These are phyloP conservation scores for Holcopasites calliopsidis DNA, from an alignment of 1,140 invertebrate species.

Conservation along the genomic window DNA sequence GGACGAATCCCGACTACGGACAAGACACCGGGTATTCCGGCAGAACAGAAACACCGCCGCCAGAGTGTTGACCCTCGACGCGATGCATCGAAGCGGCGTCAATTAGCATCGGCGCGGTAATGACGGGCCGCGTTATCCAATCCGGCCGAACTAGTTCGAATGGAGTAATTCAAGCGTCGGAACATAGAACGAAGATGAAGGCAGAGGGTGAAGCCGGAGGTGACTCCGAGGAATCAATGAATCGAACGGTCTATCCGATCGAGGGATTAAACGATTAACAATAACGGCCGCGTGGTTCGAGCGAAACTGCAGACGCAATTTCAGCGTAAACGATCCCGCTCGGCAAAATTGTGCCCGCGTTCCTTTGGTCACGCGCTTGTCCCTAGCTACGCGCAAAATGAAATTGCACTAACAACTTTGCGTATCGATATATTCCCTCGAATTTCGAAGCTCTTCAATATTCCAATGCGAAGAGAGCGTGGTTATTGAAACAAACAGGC, in stretches of 20 bases:
- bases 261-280: constrained; percentile 13
- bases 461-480: too few species aligned
- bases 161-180: not conserved
- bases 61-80: constrained; percentile 31
- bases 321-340: not conserved
- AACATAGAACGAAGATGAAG: not conserved
- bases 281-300: not conserved
- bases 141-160: constrained; percentile 30
- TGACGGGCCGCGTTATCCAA: constrained; percentile 23
- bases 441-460: too few species aligned
- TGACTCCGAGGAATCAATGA: constrained; percentile 10
- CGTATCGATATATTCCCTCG: too few species aligned
- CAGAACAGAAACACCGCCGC: not conserved
- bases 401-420: too few species aligned
- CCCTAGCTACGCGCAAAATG: too few species aligned
- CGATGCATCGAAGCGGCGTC: constrained; percentile 4
- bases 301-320: not conserved
- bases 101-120: constrained; percentile 30
- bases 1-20: not conserved
- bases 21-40: constrained; percentile 2
- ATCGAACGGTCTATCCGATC: not conserved
- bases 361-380: not conserved
- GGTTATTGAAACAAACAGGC: too few species aligned
- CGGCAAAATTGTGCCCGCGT: not conserved
- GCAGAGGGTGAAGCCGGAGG: too few species aligned